Conservation (phyloP, 2,888 invertebrate species). For the Therioaphis trifolii region DNA sequence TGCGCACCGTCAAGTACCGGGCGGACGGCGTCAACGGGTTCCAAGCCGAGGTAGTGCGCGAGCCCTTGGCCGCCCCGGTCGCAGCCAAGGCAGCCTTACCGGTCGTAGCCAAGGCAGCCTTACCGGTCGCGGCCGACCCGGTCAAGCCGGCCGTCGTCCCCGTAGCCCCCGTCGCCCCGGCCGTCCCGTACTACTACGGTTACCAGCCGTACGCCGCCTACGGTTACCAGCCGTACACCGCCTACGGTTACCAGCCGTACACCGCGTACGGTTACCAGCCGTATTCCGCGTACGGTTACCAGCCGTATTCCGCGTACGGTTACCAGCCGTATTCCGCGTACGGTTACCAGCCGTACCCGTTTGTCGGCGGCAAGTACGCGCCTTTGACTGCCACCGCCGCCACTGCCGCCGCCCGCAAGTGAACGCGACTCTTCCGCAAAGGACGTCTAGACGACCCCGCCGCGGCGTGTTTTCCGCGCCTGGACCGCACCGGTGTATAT, state of each 20-base stretch:
- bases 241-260: constrained; percentile 63
- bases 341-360: constrained; percentile 24
- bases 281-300: constrained; percentile 45
- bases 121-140: too few species aligned
- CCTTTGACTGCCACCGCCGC: background rate
- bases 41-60: constrained; percentile 65
- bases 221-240: constrained; percentile 64
- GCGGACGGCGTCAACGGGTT: constrained; percentile 66
- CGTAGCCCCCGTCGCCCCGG: background rate
- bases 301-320: constrained; percentile 27
- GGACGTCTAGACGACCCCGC: too few species aligned
- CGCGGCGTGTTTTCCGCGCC: too few species aligned
- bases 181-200: background rate
- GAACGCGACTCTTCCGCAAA: background rate
- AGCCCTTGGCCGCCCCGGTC: background rate
- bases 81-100: too few species aligned
- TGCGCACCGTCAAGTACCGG: constrained; percentile 66
- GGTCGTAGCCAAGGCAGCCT: background rate
- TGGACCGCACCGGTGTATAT: too few species aligned
- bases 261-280: constrained; percentile 41
- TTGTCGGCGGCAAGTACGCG: background rate
- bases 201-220: background rate
- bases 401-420: constrained; percentile 3
- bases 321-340: background rate
- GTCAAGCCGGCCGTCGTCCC: background rate